Percentiles rank a stretch among this genome's conserved stretches.
Evolutionary conservation across 1,140 invertebrate genomes (phyloP).

Genomic region (Drosophila persimilis): DNA sequence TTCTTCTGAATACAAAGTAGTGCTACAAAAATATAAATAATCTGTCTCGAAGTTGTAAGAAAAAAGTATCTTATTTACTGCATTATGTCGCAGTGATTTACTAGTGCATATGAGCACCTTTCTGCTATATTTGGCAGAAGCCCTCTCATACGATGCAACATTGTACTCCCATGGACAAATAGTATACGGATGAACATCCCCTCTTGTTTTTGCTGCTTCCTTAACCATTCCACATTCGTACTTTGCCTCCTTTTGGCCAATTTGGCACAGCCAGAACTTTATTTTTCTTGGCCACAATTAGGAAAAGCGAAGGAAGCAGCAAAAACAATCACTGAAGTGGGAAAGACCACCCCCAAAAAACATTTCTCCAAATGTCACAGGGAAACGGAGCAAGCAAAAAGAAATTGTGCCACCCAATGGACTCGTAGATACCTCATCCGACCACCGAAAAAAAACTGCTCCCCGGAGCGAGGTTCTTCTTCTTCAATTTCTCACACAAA

Average conservation of each 20-base stretch:
- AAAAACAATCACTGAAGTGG: constrained; percentile 21
- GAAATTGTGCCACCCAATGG: constrained; percentile 42
- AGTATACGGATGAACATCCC: not conserved
- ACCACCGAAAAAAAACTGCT: constrained; percentile 17
- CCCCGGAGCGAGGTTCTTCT: constrained; percentile 34
- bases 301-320: constrained; percentile 8
- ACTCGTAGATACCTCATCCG: constrained; percentile 25
- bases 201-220: constrained; percentile 13
- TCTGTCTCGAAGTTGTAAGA: too few relatives aligned
- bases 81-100: constrained; percentile 17
- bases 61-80: not conserved
- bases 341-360: constrained; percentile 10
- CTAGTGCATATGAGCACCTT: constrained; percentile 12
- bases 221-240: constrained; percentile 13
- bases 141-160: constrained; percentile 2
- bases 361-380: constrained; percentile 68
- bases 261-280: constrained; percentile 29
- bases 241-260: constrained; percentile 24
- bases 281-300: constrained; percentile 59
- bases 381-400: constrained; percentile 2
- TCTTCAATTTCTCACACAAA: constrained; percentile 63
- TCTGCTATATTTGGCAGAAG: constrained; percentile 4
- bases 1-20: too few relatives aligned
- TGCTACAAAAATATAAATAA: too few relatives aligned
- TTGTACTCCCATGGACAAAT: not conserved